These are phyloP conservation scores for Frieseomelitta varia DNA, from an alignment of 1,140 invertebrate genomes.

Conservation along the genomic window DNA sequence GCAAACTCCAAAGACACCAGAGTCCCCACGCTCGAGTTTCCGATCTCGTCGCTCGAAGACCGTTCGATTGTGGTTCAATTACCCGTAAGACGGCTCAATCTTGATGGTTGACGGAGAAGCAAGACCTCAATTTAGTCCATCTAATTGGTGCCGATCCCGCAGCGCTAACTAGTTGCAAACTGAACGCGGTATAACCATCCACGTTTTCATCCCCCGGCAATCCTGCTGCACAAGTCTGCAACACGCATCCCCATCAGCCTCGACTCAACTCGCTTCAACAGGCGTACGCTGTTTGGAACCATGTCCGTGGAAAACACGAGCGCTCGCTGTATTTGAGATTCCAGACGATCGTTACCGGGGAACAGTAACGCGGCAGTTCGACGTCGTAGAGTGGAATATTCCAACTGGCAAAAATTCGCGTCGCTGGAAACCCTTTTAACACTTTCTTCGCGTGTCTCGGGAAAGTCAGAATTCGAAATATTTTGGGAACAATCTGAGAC, in stretches of 20 bases:
- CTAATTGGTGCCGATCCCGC: conserved; percentile 18
- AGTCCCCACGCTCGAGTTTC: neutral
- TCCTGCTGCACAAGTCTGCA: neutral
- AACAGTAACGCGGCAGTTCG: neutral
- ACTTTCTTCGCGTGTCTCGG: no score
- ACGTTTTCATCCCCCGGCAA: neutral
- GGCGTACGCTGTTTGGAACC: neutral
- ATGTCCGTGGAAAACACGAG: neutral
- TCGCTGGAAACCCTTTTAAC: no score
- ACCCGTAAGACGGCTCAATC: neutral
- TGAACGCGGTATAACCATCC: conserved; percentile 3
- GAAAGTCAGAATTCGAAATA: no score
- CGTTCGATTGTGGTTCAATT: neutral
- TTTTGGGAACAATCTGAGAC: no score
- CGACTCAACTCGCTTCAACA: neutral
- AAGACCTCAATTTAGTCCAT: neutral
- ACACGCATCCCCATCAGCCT: neutral
- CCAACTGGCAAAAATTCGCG: no score
- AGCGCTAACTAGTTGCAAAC: conserved; percentile 25
- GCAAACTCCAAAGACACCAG: neutral
- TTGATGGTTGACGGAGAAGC: neutral
- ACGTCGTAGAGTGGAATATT: neutral
- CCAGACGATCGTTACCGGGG: neutral
- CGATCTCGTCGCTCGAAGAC: neutral
- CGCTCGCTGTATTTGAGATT: neutral